A percentile compares a stretch with the other conserved stretches of the same genome.
phyloP scores from a whole-genome alignment of 2,888 invertebrate species.

The Ypsolopha scabrella region DNA sequence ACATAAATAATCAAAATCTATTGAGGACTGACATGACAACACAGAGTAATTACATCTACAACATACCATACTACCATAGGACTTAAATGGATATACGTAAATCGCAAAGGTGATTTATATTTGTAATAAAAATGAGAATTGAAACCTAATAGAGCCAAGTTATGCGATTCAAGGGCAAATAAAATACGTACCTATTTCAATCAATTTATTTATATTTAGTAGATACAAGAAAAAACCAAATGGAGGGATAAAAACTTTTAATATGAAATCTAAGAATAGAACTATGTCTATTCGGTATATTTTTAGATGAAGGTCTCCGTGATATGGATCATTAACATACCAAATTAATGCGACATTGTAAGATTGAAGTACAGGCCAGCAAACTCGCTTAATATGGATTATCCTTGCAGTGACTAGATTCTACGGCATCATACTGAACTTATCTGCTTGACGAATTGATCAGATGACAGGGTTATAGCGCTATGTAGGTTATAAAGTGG shows the following conservation, averaged over 20 bases:
- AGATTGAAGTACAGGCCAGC: neutral
- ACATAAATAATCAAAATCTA: neutral
- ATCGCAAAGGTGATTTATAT: neutral
- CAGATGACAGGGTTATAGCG: slow-evolving; percentile 28
- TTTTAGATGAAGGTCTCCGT: slow-evolving; percentile 62
- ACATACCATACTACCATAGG: neutral
- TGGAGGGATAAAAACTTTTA: neutral
- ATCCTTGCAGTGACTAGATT: neutral
- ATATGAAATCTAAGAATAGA: neutral
- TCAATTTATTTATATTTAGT: too few relatives aligned
- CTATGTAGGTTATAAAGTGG: neutral
- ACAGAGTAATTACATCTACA: neutral
- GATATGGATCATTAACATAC: slow-evolving; percentile 18
- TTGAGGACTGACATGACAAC: neutral
- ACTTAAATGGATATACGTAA: neutral
- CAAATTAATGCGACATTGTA: slow-evolving; percentile 40
- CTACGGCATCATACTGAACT: neutral
- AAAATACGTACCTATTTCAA: too few relatives aligned
- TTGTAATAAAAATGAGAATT: neutral
- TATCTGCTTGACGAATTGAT: slow-evolving; percentile 8
- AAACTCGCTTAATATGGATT: neutral
- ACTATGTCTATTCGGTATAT: slow-evolving; percentile 21
- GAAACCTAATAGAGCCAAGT: neutral
- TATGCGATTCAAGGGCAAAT: too few relatives aligned
- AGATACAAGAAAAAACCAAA: neutral